Evolutionary conservation across 2,888 invertebrate species (phyloP).

Genomic region (Lycia hirtaria): DNA sequence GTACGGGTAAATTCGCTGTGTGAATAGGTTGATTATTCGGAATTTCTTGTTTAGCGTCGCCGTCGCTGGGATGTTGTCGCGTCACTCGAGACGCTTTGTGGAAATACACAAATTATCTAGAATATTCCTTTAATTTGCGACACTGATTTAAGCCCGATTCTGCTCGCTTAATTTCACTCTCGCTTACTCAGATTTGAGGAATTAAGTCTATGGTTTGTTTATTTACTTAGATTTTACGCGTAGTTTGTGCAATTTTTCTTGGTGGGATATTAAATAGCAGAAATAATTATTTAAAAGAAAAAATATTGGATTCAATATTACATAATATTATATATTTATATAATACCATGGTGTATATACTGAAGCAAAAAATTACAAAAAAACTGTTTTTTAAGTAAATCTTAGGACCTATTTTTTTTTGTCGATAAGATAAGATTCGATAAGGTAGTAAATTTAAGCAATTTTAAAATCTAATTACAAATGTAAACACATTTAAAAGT

Average conservation of each 20-base stretch:
- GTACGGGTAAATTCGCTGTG: conserved; percentile 79
- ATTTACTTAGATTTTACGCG: conserved; percentile 29
- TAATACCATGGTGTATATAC: too few relatives aligned
- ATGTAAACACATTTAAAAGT: too few relatives aligned
- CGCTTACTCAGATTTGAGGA: conserved; percentile 19
- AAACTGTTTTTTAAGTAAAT: too few relatives aligned
- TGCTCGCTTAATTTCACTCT: conserved; percentile 25
- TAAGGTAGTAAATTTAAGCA: too few relatives aligned
- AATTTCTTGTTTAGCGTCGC: conserved; percentile 70
- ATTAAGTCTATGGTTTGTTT: conserved; percentile 26
- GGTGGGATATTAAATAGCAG: too few relatives aligned
- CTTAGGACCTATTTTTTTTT: too few relatives aligned
- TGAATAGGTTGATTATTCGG: conserved; percentile 80
- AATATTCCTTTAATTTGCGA: conserved; percentile 43
- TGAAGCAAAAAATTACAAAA: too few relatives aligned
- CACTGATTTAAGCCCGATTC: conserved; percentile 36
- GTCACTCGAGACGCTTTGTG: conserved; percentile 40
- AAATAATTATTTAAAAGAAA: too few relatives aligned
- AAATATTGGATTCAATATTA: too few relatives aligned
- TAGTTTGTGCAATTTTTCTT: conserved; percentile 5
- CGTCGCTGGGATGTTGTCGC: conserved; percentile 51
- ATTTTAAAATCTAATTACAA: too few relatives aligned
- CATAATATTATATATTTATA: too few relatives aligned
- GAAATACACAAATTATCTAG: conserved; percentile 41
- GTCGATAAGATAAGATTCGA: too few relatives aligned